phyloP scores from a whole-genome alignment of 2,797 vertebrate species.

The Pseudocheirus occidentalis region DNA sequence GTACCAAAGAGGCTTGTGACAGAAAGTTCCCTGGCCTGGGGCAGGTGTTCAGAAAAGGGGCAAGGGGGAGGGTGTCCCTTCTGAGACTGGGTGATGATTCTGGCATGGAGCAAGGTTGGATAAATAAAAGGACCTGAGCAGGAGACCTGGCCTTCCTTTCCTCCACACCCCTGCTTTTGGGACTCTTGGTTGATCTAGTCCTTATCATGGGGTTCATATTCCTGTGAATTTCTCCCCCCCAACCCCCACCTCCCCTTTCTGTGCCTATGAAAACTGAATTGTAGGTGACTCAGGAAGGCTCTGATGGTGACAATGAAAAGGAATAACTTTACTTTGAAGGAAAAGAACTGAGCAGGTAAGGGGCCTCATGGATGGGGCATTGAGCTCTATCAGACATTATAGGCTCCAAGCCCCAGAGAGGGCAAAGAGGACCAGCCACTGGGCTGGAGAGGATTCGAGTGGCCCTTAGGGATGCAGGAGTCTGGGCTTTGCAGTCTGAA shows the following conservation, averaged over 20 bases:
- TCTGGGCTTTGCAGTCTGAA: not conserved
- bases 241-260: not conserved
- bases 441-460: rapidly evolving
- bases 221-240: not conserved
- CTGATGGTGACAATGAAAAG: not conserved
- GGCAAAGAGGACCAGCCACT: not conserved
- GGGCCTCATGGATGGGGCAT: conserved; percentile 11
- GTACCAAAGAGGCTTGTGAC: not conserved
- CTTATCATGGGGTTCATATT: not conserved
- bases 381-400: not conserved
- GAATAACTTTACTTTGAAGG: not conserved
- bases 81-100: not conserved
- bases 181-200: not conserved
- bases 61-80: not conserved
- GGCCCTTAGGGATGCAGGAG: not conserved
- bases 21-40: not conserved
- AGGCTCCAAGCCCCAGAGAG: conserved; percentile 1
- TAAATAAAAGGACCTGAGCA: not conserved
- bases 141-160: not conserved
- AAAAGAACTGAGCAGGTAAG: conserved; percentile 51
- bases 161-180: not conserved
- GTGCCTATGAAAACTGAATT: not conserved
- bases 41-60: not conserved
- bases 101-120: not conserved
- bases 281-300: not conserved